A percentile compares a stretch with the other conserved stretches of the same genome.
These are phyloP conservation scores for Ptychoptera albimana DNA, from an alignment of 2,888 invertebrate species.

Conservation along the genomic window DNA sequence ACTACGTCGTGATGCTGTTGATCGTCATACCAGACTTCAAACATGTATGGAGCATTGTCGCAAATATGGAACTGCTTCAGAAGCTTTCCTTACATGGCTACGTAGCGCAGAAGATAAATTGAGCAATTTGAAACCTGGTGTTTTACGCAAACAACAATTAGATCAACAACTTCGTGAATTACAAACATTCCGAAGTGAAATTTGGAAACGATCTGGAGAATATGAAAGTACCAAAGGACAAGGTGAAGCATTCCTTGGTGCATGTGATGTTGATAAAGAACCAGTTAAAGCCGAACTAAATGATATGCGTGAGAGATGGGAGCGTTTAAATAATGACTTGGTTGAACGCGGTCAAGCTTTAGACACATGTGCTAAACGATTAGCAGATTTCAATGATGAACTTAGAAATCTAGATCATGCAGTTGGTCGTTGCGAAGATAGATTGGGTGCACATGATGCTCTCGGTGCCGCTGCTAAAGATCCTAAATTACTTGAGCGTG, in stretches of 20 bases:
- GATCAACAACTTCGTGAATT: slow-evolving; percentile 78
- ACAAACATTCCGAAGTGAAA: slow-evolving; percentile 79
- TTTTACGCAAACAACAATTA: slow-evolving; percentile 70
- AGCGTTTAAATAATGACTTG: slow-evolving; percentile 67
- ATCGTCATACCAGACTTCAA: slow-evolving; percentile 71
- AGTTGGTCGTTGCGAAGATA: slow-evolving; percentile 78
- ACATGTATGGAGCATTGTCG: slow-evolving; percentile 85
- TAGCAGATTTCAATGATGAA: slow-evolving; percentile 74
- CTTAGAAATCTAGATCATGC: slow-evolving; percentile 71
- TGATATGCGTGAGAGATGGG: slow-evolving; percentile 77
- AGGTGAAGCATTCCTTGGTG: slow-evolving; percentile 74
- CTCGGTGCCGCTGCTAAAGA: slow-evolving; percentile 61
- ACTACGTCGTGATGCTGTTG: slow-evolving; percentile 71
- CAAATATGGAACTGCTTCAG: slow-evolving; percentile 74
- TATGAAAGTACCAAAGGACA: slow-evolving; percentile 75
- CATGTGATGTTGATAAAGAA: slow-evolving; percentile 85
- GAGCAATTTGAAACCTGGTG: slow-evolving; percentile 56
- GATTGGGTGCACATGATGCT: slow-evolving; percentile 49
- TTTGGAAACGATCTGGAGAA: slow-evolving; percentile 85
- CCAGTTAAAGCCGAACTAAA: slow-evolving; percentile 69
- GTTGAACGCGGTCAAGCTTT: slow-evolving; percentile 27
- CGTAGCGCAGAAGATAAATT: slow-evolving; percentile 73
- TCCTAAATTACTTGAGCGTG: slow-evolving; percentile 67
- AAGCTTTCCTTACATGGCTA: slow-evolving; percentile 78
- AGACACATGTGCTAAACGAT: slow-evolving; percentile 66